phyloP scores from a whole-genome alignment of 2,113 vertebrate species.

The Chionomys nivalis region DNA sequence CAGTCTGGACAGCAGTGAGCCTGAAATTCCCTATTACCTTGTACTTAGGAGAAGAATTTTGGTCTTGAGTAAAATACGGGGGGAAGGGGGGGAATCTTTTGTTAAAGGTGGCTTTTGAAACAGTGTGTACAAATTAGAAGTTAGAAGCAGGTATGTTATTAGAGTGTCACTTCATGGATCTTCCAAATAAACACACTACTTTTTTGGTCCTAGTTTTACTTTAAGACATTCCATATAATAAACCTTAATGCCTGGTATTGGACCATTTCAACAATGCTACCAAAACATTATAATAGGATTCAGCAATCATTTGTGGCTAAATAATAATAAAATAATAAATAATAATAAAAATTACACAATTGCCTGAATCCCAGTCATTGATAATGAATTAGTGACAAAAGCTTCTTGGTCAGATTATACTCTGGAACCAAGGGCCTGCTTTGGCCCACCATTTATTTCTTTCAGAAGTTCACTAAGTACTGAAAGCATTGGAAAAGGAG shows the following conservation, averaged over 20 bases:
- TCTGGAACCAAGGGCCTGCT: background rate
- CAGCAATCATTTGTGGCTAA: background rate
- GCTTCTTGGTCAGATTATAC: background rate
- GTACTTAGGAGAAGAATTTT: constrained; percentile 27
- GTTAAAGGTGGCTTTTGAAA: background rate
- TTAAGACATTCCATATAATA: background rate
- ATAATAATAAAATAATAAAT: no score
- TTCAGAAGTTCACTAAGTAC: background rate
- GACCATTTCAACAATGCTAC: background rate
- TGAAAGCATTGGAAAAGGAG: background rate
- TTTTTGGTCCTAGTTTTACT: constrained; percentile 7
- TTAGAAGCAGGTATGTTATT: background rate
- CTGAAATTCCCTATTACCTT: constrained; percentile 24
- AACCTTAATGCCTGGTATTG: background rate
- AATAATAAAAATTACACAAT: background rate
- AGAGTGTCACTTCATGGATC: background rate
- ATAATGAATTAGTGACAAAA: background rate
- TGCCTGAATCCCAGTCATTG: background rate
- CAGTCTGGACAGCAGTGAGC: constrained; percentile 31
- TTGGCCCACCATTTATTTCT: background rate
- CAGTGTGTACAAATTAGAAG: constrained; percentile 3
- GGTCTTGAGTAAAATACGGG: constrained; percentile 5
- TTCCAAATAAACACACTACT: background rate
- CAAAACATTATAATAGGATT: background rate
- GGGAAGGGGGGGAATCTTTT: constrained; percentile 35